These are phyloP conservation scores for Sylvia borin DNA, from an alignment of 2,797 vertebrate genomes.

Conservation along the genomic window DNA sequence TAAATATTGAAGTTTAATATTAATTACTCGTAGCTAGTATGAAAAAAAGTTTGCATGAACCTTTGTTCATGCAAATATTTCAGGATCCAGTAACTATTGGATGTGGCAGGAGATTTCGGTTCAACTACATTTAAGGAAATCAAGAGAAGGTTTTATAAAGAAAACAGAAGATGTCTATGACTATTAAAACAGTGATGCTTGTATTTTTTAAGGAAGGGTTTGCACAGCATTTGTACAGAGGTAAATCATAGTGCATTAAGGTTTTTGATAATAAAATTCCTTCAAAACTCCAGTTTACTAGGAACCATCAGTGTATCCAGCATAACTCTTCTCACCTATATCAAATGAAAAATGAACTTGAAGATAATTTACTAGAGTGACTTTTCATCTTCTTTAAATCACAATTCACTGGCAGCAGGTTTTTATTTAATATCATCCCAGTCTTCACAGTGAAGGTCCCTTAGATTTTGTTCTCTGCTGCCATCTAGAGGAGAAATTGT, in stretches of 20 bases:
- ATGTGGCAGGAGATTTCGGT: background rate
- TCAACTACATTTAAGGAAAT: background rate
- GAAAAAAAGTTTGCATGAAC: background rate
- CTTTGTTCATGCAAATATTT: background rate
- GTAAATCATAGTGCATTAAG: background rate
- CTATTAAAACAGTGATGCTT: background rate
- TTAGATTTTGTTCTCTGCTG: conserved; percentile 54
- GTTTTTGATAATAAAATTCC: background rate
- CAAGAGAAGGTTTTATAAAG: background rate
- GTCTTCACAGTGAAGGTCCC: background rate
- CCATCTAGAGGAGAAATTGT: conserved; percentile 63
- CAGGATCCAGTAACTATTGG: background rate
- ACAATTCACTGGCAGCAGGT: background rate
- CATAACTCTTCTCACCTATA: background rate
- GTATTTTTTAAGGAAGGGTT: background rate
- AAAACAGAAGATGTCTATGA: background rate
- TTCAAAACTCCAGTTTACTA: background rate
- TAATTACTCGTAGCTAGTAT: background rate
- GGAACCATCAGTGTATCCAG: background rate
- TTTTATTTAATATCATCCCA: background rate
- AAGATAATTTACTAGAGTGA: background rate
- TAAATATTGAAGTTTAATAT: background rate
- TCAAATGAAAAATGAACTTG: background rate
- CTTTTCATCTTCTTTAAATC: background rate
- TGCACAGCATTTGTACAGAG: background rate